These are phyloP conservation scores for Ctenosaura bakeri DNA, from an alignment of 2,797 vertebrate species.

Conservation along the genomic window DNA sequence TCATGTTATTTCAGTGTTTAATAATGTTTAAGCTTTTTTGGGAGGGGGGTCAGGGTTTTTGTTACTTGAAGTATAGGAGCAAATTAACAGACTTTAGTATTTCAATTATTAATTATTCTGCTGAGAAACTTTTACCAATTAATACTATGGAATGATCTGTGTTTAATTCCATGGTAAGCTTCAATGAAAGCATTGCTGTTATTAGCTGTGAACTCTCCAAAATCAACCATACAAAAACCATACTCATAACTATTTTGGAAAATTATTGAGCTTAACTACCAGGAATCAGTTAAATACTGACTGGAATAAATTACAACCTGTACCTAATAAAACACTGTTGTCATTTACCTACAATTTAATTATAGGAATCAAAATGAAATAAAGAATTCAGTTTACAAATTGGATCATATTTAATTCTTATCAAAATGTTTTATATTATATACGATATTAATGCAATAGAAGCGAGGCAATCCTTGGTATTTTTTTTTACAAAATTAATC, in stretches of 20 bases:
- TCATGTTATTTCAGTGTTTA: background rate
- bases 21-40: background rate
- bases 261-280: background rate
- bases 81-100: background rate
- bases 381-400: background rate
- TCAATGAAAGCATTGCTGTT: background rate
- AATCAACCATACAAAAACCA: background rate
- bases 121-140: conserved; percentile 6
- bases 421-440: background rate
- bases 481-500: background rate
- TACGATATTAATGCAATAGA: background rate
- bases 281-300: background rate
- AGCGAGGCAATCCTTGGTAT: background rate
- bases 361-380: background rate
- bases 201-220: background rate
- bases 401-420: background rate
- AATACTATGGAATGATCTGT: background rate
- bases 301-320: background rate
- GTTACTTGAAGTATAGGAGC: background rate
- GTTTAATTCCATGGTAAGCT: conserved; percentile 8
- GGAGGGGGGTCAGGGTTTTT: background rate
- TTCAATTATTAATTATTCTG: background rate
- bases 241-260: background rate
- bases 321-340: conserved; percentile 3
- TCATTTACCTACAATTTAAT: conserved; percentile 6